phyloP scores from a whole-genome alignment of 2,888 invertebrate genomes.

The Andricus quercusramuli region DNA sequence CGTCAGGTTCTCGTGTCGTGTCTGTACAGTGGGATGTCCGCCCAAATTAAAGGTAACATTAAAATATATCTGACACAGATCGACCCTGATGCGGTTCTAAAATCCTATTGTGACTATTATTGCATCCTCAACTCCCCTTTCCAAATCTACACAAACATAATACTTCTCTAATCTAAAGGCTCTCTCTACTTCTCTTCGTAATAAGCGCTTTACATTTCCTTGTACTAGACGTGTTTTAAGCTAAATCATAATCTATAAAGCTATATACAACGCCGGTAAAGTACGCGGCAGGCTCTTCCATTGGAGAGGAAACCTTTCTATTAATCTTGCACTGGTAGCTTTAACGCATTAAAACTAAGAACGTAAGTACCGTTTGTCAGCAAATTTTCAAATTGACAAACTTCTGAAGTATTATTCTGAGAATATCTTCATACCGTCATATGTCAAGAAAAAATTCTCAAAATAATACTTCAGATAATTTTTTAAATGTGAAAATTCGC shows the following conservation, averaged over 20 bases:
- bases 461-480: too few species aligned
- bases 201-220: constrained; percentile 61
- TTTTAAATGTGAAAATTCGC: too few species aligned
- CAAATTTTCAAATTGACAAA: too few species aligned
- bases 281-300: constrained; percentile 14
- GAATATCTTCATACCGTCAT: too few species aligned
- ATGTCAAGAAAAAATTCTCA: too few species aligned
- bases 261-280: constrained; percentile 50
- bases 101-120: constrained; percentile 53
- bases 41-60: constrained; percentile 61
- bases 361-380: neutral
- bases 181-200: constrained; percentile 23
- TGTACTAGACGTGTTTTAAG: constrained; percentile 56
- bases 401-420: too few species aligned
- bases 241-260: constrained; percentile 44
- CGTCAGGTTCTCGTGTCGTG: constrained; percentile 45
- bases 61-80: constrained; percentile 57
- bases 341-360: constrained; percentile 22
- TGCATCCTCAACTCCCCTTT: constrained; percentile 56
- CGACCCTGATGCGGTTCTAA: constrained; percentile 49
- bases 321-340: constrained; percentile 19
- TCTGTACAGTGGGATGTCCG: constrained; percentile 66
- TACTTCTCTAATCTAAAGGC: constrained; percentile 36
- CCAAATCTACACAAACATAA: constrained; percentile 43
- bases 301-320: neutral